phyloP scores from a whole-genome alignment of 2,797 vertebrate genomes.

The Sciurus carolinensis region DNA sequence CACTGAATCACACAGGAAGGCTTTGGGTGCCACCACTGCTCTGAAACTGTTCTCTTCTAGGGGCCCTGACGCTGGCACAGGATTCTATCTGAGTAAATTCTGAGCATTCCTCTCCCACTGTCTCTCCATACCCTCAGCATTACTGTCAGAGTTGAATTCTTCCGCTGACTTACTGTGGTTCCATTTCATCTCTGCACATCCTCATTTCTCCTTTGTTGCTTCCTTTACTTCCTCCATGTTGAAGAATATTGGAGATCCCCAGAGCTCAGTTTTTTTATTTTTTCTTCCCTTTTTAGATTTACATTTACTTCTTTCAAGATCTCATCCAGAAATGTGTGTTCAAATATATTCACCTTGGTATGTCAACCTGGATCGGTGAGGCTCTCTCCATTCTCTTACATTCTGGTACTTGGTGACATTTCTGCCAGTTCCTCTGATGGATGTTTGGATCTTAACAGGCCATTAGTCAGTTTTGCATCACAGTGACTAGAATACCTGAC shows the following conservation, averaged over 20 bases:
- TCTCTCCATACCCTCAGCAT: not conserved
- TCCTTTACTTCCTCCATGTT: not conserved
- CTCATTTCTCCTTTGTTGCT: not conserved
- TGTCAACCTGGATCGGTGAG: too few relatives aligned
- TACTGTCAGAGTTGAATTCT: not conserved
- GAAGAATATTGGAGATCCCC: not conserved
- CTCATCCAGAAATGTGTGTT: not conserved
- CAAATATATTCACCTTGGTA: not conserved
- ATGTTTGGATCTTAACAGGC: too few relatives aligned
- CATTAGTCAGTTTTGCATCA: too few relatives aligned
- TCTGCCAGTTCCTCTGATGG: not conserved
- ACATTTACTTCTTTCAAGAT: too few relatives aligned
- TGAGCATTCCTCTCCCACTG: not conserved
- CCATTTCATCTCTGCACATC: not conserved
- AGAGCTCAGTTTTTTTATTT: too few relatives aligned
- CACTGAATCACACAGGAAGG: not conserved
- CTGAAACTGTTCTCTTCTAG: not conserved
- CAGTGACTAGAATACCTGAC: too few relatives aligned
- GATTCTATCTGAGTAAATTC: not conserved
- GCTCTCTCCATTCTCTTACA: not conserved
- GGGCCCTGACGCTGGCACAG: too few relatives aligned
- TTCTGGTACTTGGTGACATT: not conserved
- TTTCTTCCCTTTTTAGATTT: not conserved
- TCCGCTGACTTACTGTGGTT: fast-evolving
- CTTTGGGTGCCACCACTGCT: too few relatives aligned